Evolutionary conservation across 2,888 invertebrate genomes (phyloP).

Genomic region (Globia sparganii): DNA sequence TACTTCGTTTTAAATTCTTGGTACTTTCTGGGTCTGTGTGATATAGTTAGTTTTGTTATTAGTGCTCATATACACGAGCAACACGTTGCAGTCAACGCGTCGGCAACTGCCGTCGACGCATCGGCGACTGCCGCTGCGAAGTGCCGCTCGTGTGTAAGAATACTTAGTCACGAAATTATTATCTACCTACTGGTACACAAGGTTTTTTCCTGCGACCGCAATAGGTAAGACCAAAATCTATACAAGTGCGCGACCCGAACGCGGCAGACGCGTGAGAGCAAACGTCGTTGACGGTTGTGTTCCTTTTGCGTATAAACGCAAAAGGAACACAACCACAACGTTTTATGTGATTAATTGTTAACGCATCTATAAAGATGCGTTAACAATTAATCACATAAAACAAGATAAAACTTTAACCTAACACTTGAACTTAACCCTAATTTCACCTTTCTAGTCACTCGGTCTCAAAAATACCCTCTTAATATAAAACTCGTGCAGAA

Average conservation of each 20-base stretch:
- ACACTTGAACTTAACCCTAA: neutral
- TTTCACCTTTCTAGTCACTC: too few relatives aligned
- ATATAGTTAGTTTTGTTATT: neutral
- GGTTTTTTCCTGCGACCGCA: neutral
- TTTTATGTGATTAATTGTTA: too few relatives aligned
- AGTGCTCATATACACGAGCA: neutral
- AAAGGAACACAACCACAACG: too few relatives aligned
- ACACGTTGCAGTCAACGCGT: neutral
- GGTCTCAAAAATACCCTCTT: neutral
- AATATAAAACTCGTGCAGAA: conserved; percentile 28
- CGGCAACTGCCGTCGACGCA: neutral
- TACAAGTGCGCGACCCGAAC: too few relatives aligned
- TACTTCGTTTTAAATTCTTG: neutral
- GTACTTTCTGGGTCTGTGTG: neutral
- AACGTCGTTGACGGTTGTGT: too few relatives aligned
- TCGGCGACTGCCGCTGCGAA: neutral
- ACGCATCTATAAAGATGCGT: too few relatives aligned
- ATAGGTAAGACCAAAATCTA: neutral
- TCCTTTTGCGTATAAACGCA: too few relatives aligned
- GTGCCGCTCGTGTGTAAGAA: neutral
- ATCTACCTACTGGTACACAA: neutral
- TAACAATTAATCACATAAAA: neutral
- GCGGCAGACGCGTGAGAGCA: too few relatives aligned
- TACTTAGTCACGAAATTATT: neutral
- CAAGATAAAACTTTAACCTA: neutral